Percentiles rank a stretch among this genome's conserved stretches.
Evolutionary conservation across 2,113 vertebrate species (phyloP).

Genomic region (Pelvicachromis taeniatus): DNA sequence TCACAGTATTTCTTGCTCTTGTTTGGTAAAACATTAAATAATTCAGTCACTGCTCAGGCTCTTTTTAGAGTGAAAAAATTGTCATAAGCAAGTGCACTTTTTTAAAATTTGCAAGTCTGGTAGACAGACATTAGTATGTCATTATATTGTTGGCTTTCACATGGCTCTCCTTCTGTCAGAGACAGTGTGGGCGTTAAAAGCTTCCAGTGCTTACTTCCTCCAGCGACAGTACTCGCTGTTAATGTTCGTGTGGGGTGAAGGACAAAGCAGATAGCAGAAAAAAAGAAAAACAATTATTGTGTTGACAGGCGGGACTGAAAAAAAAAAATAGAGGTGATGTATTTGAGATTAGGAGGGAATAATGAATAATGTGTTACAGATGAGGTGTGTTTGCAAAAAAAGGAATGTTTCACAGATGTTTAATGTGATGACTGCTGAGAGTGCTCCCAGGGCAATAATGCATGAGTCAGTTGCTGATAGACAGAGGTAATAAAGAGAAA

Average conservation of each 20-base stretch:
- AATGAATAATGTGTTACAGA: not conserved
- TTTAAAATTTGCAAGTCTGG: not conserved
- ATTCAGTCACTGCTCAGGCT: not conserved
- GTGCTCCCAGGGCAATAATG: slow-evolving; percentile 2
- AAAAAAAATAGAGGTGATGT: not conserved
- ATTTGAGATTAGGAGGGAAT: not conserved
- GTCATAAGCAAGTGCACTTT: not conserved
- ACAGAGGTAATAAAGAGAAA: slow-evolving; percentile 24
- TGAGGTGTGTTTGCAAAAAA: not conserved
- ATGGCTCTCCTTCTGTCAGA: not conserved
- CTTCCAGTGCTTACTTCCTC: not conserved
- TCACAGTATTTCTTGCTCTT: not conserved
- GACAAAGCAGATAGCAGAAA: slow-evolving; percentile 8
- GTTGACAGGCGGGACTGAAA: not conserved
- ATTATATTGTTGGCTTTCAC: not conserved
- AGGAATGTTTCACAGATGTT: slow-evolving; percentile 9
- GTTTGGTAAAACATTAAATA: not conserved
- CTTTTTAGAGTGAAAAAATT: not conserved
- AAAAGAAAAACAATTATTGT: not conserved
- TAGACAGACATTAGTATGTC: not conserved
- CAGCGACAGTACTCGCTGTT: not conserved
- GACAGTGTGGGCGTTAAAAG: slow-evolving; percentile 10
- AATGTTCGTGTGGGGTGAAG: slow-evolving; percentile 6
- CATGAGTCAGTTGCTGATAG: slow-evolving; percentile 47
- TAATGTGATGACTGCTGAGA: slow-evolving; percentile 16